phyloP scores from a whole-genome alignment of 2,888 invertebrate genomes.

The Chrysina gloriosa region DNA sequence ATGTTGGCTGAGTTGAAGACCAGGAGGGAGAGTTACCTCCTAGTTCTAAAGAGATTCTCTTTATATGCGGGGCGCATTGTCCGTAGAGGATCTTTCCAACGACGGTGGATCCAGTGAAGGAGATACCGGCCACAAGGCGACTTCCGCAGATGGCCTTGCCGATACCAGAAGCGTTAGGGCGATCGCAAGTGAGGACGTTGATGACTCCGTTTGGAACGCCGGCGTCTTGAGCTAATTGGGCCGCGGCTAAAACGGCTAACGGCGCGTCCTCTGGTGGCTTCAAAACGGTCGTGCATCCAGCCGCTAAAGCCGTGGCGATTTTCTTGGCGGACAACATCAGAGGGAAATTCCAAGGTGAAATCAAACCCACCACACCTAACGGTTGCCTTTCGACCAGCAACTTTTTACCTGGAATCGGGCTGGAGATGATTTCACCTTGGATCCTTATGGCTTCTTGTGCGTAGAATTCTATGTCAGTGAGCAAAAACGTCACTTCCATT shows the following conservation, averaged over 20 bases:
- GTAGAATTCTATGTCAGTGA: slow-evolving; percentile 95
- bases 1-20: slow-evolving; percentile 94
- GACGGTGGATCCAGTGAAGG: slow-evolving; percentile 94
- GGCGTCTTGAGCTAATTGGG: slow-evolving; percentile 86
- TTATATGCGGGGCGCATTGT: slow-evolving; percentile 88
- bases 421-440: slow-evolving; percentile 81
- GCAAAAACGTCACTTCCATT: no score
- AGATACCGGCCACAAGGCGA: slow-evolving; percentile 85
- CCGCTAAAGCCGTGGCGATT: slow-evolving; percentile 92
- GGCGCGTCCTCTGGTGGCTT: slow-evolving; percentile 99
- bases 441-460: slow-evolving; percentile 92
- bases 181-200: slow-evolving; percentile 87
- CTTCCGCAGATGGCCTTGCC: slow-evolving; percentile 89
- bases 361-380: slow-evolving; percentile 92
- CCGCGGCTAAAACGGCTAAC: slow-evolving; percentile 88
- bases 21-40: slow-evolving; percentile 98
- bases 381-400: slow-evolving; percentile 85
- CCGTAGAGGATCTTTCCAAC: slow-evolving; percentile 90
- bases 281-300: slow-evolving; percentile 93
- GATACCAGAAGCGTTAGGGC: slow-evolving; percentile 80
- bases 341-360: slow-evolving; percentile 97
- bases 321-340: slow-evolving; percentile 98
- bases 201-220: slow-evolving; percentile 93
- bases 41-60: slow-evolving; percentile 89
- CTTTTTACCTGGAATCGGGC: slow-evolving; percentile 81